These are phyloP conservation scores for Mesorhabditis belari DNA, from an alignment of 2,888 invertebrate species.

Conservation along the genomic window DNA sequence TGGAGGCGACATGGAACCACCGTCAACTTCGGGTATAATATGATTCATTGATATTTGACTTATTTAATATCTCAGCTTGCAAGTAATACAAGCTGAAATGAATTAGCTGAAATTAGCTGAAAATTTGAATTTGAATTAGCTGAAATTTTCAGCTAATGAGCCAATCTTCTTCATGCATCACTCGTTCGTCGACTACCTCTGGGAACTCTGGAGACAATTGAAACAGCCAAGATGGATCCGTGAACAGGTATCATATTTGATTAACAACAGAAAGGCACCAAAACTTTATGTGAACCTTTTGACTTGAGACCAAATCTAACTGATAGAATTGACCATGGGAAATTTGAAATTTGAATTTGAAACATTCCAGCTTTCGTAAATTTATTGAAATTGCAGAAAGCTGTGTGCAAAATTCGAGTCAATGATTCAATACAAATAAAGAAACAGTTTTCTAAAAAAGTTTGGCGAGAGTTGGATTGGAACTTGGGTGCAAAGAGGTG, in stretches of 20 bases:
- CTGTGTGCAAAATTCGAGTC: no score
- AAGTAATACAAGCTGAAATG: background rate
- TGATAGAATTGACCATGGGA: no score
- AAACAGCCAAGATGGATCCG: slow-evolving; percentile 47
- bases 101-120: background rate
- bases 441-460: no score
- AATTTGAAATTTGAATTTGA: background rate
- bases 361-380: no score
- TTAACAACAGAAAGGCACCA: no score
- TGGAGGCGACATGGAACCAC: slow-evolving; percentile 38
- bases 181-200: slow-evolving; percentile 54
- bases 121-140: background rate
- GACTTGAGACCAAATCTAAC: background rate
- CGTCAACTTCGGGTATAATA: slow-evolving; percentile 21
- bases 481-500: no score
- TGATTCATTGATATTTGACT: background rate
- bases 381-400: no score
- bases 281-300: background rate
- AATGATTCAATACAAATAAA: no score
- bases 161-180: slow-evolving; percentile 54
- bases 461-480: no score
- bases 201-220: slow-evolving; percentile 53
- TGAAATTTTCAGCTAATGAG: slow-evolving; percentile 8
- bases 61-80: background rate
- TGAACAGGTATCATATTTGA: slow-evolving; percentile 35